Evolutionary conservation across 2,113 vertebrate species (phyloP), one percentile per base, ranked within the genome.

Genomic region (Sminthopsis crassicaudata): DNA sequence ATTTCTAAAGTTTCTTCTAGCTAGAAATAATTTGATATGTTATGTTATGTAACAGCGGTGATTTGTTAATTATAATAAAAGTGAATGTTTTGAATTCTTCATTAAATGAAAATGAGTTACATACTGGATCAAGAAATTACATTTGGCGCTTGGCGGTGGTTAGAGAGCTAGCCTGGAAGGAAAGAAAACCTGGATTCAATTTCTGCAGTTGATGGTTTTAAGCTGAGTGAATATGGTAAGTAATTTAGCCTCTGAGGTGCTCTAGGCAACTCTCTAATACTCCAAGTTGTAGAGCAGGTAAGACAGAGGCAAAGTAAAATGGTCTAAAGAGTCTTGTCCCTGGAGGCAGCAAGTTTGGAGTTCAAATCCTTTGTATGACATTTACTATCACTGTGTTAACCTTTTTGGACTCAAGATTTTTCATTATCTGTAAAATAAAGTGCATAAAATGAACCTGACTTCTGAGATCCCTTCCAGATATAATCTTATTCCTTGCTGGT

Each of bases 1-100:
- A 91, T 48, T 52, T 94, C n/a, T 91, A 22, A 50, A 1, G 95
- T 95, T 90, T 76, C 36, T 94, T 25, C 19, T 11, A 93, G 1
- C 46, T 95, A 25, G 53, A 84, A 94, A 67, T 67, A 12, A 67
- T 67, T 67, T 67, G 60, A 67, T 67, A 67, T 67, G 60, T 30
- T 67, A 67, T 67, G 60, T 30, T 36, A 67, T 22, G 36, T 67
- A 36, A 67, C 30, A 26, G 30, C 16, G 4, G 30, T 6, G 36
- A 67, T 67, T 67, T 67, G 30, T 67, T 67, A 67, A 67, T 67
- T 67, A 67, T 16, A 36, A 67, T 67, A 36, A 67, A 67, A 67
- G 60, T 36, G 60, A 16, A 67, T 67, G 30, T 67, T 67, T 67
- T 67, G 60, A 36, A 67, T 67, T 67, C 60, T 67, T 67, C 60